Base-by-base conservation (phyloP, 2,113 vertebrate genomes). In the Pimephales promelas region DNA sequence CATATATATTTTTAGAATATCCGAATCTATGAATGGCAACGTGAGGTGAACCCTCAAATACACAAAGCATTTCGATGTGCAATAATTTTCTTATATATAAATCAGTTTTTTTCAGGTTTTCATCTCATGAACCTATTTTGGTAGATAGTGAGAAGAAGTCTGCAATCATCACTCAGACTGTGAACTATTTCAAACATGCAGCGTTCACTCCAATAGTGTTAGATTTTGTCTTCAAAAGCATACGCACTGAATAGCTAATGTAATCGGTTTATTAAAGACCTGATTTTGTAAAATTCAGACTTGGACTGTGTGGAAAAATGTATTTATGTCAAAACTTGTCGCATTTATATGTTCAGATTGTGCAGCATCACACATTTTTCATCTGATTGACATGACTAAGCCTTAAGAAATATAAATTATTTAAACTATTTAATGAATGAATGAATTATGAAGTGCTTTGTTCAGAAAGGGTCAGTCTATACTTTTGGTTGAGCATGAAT, bases 161-260 rank as follows among this genome's bases (percentile, higher is more conserved):
- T 31, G 88, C 73, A 89, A 87, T 85, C 86, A 52, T 45, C 45
- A 62, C 59, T 57, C 74, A 52, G 78, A 80, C 26, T 68, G 78
- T 18, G 22, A 43, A 74, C 40, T 71, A 61, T 89, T 88, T 88
- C 84, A 86, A 83, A 79, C 43, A 31, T 68, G 22, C 64, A 68
- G 64, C 22, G 64, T 36, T 34, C 9, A 31, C 14, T 49, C 34
- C 40, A 34, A 76, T 75, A 82, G 84, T 79, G 78, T 82, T 79
- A 59, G 75, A 49, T 74, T 62, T 0, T 59, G 77, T 81, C 74
- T 86, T 86, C 75, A 83, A 70, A 52, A 45, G 81, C 73, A 57
- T n/a, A 59, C 20, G 36, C 31, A 13, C 45, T 52, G 16, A 34
- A 20, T 10, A 31, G 26, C 73, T 75, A 7, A 54, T n/a, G 49